Base-by-base conservation (phyloP, 2,888 invertebrate genomes). In the Acleris literana region DNA sequence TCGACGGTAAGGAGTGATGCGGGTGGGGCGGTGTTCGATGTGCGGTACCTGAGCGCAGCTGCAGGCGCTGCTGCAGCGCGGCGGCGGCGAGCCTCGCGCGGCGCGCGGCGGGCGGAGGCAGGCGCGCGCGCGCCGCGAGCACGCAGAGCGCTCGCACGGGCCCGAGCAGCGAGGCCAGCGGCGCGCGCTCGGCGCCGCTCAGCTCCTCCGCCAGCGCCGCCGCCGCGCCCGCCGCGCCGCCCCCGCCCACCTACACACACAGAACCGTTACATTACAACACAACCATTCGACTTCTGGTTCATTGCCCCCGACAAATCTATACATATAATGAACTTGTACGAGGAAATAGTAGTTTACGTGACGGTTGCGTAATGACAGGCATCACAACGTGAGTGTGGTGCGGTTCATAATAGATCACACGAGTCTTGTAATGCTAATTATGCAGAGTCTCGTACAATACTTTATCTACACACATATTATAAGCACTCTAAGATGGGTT, bases 151-250 rank as follows among this genome's bases (percentile, higher is more conserved):
- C 86, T 7, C 87, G 85, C 72, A 74, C 80, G 48, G 81, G 78
- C 55, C 86, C 88, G 69, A 87, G 75, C 69, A 85, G 74, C 60
- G 81, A 62, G 17, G 71, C 71, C 16, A 80, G 71, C 44, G 82
- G 72, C 25, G 78, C 76, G 25, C 78, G 76, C 68, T 69, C 68
- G 59, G 68, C 78, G 57, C 74, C 61, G 65, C 78, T 70, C 71
- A 85, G 66, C 74, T 88, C 87, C 68, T 85, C 89, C 3, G 83
- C 82, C 13, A 90, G 72, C 60, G 75, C 75, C 29, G 77, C 77
- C 46, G 73, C 73, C 3, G 76, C 77, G 3, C 82, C 83, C 58
- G 79, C 77, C 3, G 82, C 83, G 59, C 79, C 72, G 69, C 74
- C 76, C 16, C 81, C 71, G 64, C 78, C 78, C 73, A 73, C 69